Conservation (phyloP, 2,113 vertebrate species). For the Gnathonemus echidnorhynchus region DNA sequence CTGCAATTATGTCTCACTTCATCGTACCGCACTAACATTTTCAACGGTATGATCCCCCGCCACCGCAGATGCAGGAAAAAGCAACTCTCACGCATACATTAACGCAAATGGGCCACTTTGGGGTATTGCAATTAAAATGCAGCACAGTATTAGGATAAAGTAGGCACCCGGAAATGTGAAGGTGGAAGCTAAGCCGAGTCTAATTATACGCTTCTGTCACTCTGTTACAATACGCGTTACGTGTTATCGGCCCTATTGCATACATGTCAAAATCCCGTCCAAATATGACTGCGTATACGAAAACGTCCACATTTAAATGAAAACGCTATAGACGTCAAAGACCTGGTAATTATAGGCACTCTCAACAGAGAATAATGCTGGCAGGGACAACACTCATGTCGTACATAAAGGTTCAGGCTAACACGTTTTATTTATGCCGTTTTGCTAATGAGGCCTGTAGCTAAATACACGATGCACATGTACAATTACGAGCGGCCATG, state of each 20-base stretch:
- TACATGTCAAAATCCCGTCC: neutral
- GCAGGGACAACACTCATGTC: neutral
- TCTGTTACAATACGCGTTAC: neutral
- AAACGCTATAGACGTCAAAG: neutral
- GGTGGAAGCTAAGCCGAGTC: neutral
- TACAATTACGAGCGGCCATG: neutral
- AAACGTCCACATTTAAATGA: neutral
- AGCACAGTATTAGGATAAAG: neutral
- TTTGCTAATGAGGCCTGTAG: neutral
- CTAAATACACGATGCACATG: neutral
- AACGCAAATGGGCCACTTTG: neutral
- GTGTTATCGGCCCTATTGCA: neutral
- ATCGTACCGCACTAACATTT: neutral
- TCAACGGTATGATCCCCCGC: neutral
- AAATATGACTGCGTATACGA: neutral
- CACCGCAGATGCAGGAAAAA: neutral
- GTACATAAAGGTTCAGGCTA: neutral
- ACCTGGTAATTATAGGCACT: constrained; percentile 5
- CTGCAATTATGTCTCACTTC: neutral
- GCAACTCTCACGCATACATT: neutral
- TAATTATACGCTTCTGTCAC: neutral
- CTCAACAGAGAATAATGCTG: neutral
- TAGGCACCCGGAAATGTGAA: neutral
- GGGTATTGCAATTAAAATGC: neutral
- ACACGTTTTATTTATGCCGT: neutral